Conservation (phyloP, 2,797 vertebrate genomes). For the Parauchenoglanis ngamensis region DNA sequence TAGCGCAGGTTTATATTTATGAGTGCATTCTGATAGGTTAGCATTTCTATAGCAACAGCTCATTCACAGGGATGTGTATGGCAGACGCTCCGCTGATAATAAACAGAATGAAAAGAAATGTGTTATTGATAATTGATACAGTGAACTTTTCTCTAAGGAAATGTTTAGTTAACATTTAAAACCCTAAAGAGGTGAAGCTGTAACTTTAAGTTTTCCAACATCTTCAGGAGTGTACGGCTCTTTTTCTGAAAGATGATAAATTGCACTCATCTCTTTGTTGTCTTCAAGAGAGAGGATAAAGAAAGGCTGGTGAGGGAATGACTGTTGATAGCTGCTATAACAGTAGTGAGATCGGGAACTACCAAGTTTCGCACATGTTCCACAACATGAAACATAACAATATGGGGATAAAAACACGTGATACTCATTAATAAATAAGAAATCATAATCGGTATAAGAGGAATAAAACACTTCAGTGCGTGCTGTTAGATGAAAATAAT, state of each 20-base stretch:
- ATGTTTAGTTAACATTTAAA: too few species aligned
- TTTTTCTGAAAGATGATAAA: too few species aligned
- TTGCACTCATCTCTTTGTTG: too few species aligned
- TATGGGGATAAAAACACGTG: background rate
- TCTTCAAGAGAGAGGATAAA: background rate
- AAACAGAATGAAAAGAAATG: too few species aligned
- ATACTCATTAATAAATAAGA: background rate
- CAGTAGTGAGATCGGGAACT: background rate
- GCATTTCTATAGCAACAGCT: background rate
- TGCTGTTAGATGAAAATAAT: background rate
- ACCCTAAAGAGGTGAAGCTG: background rate
- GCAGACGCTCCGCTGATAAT: too few species aligned
- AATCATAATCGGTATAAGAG: background rate
- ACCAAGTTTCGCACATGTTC: background rate
- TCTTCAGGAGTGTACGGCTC: background rate
- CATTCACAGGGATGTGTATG: background rate
- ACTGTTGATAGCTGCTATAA: background rate
- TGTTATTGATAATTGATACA: too few species aligned
- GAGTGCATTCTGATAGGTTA: background rate
- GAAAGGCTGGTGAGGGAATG: background rate
- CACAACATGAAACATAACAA: background rate
- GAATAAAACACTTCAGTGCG: background rate
- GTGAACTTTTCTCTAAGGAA: too few species aligned
- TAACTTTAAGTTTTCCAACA: background rate
- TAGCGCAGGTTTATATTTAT: background rate